Evolutionary conservation across 92 coral and sea anemone genomes (phyloP), one percentile per base, ranked within the genome.

Genomic region (Paramuricea clavata): DNA sequence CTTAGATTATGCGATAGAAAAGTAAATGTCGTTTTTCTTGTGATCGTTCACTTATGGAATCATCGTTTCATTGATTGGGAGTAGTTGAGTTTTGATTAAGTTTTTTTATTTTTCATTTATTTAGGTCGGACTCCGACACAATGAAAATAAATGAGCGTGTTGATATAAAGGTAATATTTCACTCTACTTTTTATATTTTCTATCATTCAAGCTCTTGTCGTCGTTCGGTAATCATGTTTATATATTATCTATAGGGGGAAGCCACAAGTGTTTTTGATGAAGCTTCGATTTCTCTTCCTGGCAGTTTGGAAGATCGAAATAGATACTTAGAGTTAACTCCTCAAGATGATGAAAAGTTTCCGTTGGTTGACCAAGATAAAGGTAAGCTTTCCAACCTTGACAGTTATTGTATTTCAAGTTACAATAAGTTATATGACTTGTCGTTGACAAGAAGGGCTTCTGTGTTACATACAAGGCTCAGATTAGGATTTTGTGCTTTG

Each of bases 221-320:
- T 19, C 1, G 8, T 60, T 8, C 15, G 31, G 12, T 60, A 22
- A 22, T 60, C 12, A 6, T 72, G 30, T 22, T 23, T 56, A 56
- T 47, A 13, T 25, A 23, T 23, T 19, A 44, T 50, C 30, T 32
- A 23, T 36, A 76, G 82, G 82, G 68, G 0, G 82, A 76, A 50
- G 68, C 47, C 0, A 22, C 57, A 52, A 52, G 5, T 49, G 44
- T 76, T 8, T 76, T 76, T 76, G 82, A 50, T 42, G 82, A 49
- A 16, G 26, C 67, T 32, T n/a, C 67, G 22, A 49, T 76, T 76
- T 49, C 69, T 7, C 82, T 76, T 52, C 82, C 82, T 28, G 68
- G 68, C 25, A 49, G 68, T 42, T 32, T 76, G 28, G 82, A 76
- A 31, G 42, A 36, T 12, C 42, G 32, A 30, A 76, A 52, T 54